Base-by-base conservation (phyloP, 2,113 vertebrate genomes). In the Corvus cornix region DNA sequence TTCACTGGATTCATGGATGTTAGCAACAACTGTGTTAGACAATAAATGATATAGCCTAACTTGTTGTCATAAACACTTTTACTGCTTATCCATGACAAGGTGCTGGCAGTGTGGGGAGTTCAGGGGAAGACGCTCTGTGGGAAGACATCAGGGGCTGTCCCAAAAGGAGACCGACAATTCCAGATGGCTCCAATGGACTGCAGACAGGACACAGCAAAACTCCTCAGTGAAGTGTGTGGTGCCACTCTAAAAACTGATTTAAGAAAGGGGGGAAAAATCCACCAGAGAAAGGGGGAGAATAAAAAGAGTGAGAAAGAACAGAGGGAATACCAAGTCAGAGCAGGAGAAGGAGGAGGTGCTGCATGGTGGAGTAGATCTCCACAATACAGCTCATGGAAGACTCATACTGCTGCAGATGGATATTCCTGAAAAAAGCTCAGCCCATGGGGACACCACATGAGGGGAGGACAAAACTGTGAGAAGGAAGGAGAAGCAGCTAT, bases 361-460 rank as follows among this genome's bases (percentile, higher is more conserved):
- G 27, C 19, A 24, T 39, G 19, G 7, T 49, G 18, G 14, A 35
- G 4, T 19, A 82, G 16, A 44, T 30, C 23, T 22, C 62, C 48
- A 37, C 28, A 16, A 5, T 3, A 4, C 5, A 35, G 14, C 24
- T 48, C 2, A 4, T 27, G 4, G 26, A 76, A 63, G 22, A 77
- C 8, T 17, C 49, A n/a, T 1, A 0, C 9, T 35, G 21, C 4
- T 68, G 20, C 28, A 64, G 35, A 41, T 9, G 4, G 3, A 14
- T 73, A 77, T 30, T 41, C 26, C 35, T 64, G 39, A 37, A 52
- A 26, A 78, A 80, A 64, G 6, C 7, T 11, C 21, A 81, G 31
- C 49, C 20, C 16, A 7, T 8, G 16, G 30, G 17, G 1, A 55
- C 4, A 4, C 6, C 19, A 41, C 1, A 8, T 0, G 2, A 30